Evolutionary conservation across 2,797 vertebrate genomes (phyloP).

Genomic region (Thamnophis elegans): DNA sequence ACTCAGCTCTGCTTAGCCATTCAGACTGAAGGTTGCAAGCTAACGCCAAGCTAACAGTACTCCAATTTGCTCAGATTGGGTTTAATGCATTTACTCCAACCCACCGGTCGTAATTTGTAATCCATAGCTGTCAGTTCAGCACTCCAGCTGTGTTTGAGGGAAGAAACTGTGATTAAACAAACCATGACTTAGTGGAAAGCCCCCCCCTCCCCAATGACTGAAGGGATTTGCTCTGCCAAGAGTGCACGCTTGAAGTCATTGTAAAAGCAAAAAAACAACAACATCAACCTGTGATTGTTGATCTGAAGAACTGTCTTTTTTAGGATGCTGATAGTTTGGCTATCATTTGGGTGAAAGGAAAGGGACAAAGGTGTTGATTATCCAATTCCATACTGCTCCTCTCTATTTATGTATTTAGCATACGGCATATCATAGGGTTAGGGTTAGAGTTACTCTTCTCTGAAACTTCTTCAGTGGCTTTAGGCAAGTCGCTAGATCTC

Average conservation of each 20-base stretch:
- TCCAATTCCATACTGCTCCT: background rate
- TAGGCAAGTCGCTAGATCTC: background rate
- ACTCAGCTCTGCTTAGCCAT: accelerated
- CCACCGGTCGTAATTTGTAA: background rate
- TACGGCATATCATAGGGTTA: background rate
- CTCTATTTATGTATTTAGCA: background rate
- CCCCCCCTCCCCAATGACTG: background rate
- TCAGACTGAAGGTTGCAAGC: conserved; percentile 8
- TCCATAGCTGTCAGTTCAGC: background rate
- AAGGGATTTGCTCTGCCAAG: background rate
- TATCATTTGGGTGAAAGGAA: background rate
- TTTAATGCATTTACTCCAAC: background rate
- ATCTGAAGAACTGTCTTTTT: background rate
- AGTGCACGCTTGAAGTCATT: background rate
- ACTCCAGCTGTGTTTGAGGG: background rate
- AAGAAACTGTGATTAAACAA: background rate
- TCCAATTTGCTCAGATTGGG: background rate
- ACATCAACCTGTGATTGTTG: background rate
- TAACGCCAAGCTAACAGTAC: background rate
- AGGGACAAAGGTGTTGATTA: background rate
- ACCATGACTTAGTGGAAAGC: background rate
- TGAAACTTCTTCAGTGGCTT: too few species aligned
- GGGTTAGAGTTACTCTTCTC: background rate
- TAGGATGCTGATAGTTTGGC: background rate
- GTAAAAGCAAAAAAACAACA: background rate